A percentile compares a stretch with the other conserved stretches of the same genome.
These are phyloP conservation scores for Altica lythri DNA, from an alignment of 2,888 invertebrate species.

Conservation along the genomic window DNA sequence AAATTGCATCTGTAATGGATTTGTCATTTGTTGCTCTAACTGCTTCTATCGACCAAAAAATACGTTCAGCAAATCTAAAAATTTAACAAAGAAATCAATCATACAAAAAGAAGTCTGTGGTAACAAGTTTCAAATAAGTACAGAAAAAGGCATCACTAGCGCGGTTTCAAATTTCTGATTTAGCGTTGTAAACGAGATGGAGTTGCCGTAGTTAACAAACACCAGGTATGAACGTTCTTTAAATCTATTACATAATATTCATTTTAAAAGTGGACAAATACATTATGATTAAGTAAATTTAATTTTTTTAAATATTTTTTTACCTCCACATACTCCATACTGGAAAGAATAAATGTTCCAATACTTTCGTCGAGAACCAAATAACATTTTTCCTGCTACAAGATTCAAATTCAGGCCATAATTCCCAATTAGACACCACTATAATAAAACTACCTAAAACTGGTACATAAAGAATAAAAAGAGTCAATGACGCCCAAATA, in stretches of 20 bases:
- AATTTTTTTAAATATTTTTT: no score
- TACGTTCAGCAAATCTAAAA: conserved; percentile 69
- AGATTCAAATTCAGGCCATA: conserved; percentile 61
- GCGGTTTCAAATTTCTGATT: no score
- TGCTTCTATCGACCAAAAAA: conserved; percentile 79
- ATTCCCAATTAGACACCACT: conserved; percentile 64
- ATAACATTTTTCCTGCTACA: conserved; percentile 58
- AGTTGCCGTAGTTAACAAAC: no score
- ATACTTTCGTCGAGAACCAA: conserved; percentile 58
- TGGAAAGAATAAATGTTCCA: conserved; percentile 63
- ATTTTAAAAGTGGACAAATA: no score
- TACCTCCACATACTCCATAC: conserved; percentile 69
- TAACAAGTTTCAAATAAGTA: no score
- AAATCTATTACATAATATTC: no score
- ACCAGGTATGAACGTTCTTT: no score
- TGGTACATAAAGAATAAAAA: conserved; percentile 61
- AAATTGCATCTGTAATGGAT: conserved; percentile 65
- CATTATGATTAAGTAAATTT: no score
- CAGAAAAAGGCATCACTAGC: no score
- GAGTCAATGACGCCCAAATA: conserved; percentile 58
- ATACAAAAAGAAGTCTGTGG: not conserved
- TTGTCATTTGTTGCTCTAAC: conserved; percentile 65
- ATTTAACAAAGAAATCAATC: not conserved
- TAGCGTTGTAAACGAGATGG: no score
- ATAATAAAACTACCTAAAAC: conserved; percentile 64